Evolutionary conservation across 2,113 vertebrate genomes (phyloP).

Genomic region (Pagrus major): DNA sequence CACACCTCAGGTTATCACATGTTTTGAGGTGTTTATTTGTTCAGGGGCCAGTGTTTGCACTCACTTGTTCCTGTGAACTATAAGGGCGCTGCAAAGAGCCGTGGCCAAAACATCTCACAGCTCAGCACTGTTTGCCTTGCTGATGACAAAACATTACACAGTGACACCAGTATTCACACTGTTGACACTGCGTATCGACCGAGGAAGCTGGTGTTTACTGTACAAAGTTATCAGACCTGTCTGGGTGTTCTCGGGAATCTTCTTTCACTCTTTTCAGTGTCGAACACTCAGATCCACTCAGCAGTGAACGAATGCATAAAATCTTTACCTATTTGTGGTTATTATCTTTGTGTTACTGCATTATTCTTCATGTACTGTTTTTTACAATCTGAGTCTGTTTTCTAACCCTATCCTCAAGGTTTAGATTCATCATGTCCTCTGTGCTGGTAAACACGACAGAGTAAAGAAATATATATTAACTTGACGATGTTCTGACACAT

Average conservation of each 20-base stretch:
- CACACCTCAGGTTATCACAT: neutral
- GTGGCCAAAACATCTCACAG: constrained; percentile 22
- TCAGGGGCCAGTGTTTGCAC: constrained; percentile 45
- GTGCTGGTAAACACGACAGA: neutral
- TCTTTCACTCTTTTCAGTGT: neutral
- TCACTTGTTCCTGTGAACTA: constrained; percentile 22
- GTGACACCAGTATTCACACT: constrained; percentile 39
- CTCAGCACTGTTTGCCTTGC: constrained; percentile 61
- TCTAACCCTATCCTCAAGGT: neutral
- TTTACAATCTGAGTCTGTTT: neutral
- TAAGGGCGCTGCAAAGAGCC: constrained; percentile 18
- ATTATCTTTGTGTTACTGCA: neutral
- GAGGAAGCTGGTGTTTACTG: constrained; percentile 70
- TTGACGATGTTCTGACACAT: neutral
- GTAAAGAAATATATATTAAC: neutral
- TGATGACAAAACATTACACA: constrained; percentile 77
- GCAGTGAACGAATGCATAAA: neutral
- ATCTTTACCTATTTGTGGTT: neutral
- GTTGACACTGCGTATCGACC: constrained; percentile 70
- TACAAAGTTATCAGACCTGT: constrained; percentile 73
- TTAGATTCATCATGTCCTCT: constrained; percentile 3
- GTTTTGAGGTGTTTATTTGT: constrained; percentile 12
- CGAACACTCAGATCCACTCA: neutral
- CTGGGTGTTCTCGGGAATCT: constrained; percentile 39
- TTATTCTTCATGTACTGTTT: neutral